Evolutionary conservation across 1,140 invertebrate genomes (phyloP).

Genomic region (Drosophila hydei): DNA sequence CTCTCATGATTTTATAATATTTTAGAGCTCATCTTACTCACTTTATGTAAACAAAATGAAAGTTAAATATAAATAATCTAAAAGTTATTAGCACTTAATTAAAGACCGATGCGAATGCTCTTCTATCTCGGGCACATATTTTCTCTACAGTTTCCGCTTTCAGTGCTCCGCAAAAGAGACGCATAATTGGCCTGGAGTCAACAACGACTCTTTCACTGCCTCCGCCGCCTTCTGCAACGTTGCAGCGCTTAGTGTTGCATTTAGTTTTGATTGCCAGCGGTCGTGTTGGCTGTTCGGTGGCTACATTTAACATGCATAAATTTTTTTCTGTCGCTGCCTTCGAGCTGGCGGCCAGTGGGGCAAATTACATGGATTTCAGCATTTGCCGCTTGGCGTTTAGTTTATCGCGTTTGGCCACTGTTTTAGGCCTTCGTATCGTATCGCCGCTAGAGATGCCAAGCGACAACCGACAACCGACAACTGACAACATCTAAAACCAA

Average conservation of each 20-base stretch:
- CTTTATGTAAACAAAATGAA: too few relatives aligned
- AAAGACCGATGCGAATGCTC: background rate
- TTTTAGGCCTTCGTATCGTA: conserved; percentile 40
- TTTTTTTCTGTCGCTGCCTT: conserved; percentile 36
- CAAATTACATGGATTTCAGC: conserved; percentile 65
- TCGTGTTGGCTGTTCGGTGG: conserved; percentile 16
- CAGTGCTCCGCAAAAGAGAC: conserved; percentile 40
- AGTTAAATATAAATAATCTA: too few relatives aligned
- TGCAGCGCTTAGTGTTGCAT: conserved; percentile 61
- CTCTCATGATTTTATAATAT: too few relatives aligned
- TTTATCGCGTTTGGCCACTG: conserved; percentile 67
- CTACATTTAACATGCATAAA: conserved; percentile 48
- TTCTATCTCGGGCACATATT: background rate
- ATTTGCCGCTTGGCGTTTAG: conserved; percentile 62
- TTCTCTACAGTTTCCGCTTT: conserved; percentile 3
- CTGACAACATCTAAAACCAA: conserved; percentile 56
- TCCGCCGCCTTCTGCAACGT: background rate
- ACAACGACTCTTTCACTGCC: background rate
- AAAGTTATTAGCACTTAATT: too few relatives aligned
- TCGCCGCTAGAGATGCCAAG: conserved; percentile 34
- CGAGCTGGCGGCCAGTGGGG: conserved; percentile 23
- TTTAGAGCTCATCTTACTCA: too few relatives aligned
- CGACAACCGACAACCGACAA: conserved; percentile 28
- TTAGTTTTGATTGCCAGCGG: conserved; percentile 64
- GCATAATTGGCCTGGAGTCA: conserved; percentile 26